phyloP scores from a whole-genome alignment of 1,140 invertebrate species.

The Artemia franciscana region DNA sequence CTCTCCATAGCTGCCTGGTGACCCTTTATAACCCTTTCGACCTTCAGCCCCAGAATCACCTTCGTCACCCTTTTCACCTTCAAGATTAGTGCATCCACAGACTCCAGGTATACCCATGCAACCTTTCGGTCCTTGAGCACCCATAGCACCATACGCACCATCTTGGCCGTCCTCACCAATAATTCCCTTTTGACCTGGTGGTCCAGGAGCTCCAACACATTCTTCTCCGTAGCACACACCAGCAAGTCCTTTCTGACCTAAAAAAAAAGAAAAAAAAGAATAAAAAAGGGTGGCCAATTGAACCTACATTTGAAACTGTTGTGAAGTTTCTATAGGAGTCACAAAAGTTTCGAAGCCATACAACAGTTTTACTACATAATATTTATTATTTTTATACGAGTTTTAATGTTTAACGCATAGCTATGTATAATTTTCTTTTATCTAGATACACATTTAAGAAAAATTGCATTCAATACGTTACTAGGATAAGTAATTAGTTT shows the following conservation, averaged over 20 bases:
- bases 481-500: too few species aligned
- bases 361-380: too few species aligned
- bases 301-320: too few species aligned
- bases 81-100: neutral
- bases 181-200: neutral
- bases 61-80: neutral
- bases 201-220: neutral
- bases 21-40: too few species aligned
- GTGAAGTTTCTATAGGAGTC: too few species aligned
- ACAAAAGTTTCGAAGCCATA: too few species aligned
- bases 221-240: neutral
- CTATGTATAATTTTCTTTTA: too few species aligned
- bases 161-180: neutral
- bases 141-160: neutral
- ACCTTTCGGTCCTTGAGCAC: neutral
- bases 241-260: neutral
- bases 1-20: too few species aligned
- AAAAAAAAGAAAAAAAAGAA: neutral
- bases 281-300: neutral
- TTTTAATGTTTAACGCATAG: too few species aligned
- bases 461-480: too few species aligned
- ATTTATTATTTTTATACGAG: too few species aligned
- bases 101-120: neutral
- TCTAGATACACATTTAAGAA: too few species aligned
- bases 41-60: neutral